These are phyloP conservation scores for Encarsia formosa DNA, from an alignment of 2,888 invertebrate species.

Conservation along the genomic window DNA sequence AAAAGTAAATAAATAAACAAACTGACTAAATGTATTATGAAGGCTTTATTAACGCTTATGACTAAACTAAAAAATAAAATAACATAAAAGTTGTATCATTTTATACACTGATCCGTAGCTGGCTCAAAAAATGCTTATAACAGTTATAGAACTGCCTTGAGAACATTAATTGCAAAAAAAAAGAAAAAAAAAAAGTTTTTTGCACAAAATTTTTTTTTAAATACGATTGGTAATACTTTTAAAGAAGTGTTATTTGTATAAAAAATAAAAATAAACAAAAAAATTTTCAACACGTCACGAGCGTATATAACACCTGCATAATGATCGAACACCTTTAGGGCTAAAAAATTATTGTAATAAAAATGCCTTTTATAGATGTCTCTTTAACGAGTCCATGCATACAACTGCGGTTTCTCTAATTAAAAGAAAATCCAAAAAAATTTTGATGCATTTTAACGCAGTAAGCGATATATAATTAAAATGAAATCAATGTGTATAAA, in stretches of 20 bases:
- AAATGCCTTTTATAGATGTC: conserved; percentile 26
- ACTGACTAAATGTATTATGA: conserved; percentile 19
- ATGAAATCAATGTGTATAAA: too few relatives aligned
- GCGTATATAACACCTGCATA: conserved; percentile 27
- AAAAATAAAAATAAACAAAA: too few relatives aligned
- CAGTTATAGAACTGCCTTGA: conserved; percentile 23
- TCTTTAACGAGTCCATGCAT: conserved; percentile 25
- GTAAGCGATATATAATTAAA: conserved; percentile 6
- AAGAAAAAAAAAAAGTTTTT: conserved; percentile 22
- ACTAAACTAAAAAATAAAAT: conserved; percentile 14
- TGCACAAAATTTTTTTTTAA: conserved; percentile 24
- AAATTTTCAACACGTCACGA: conserved; percentile 19
- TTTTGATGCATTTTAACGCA: conserved; percentile 7
- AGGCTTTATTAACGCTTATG: conserved; percentile 28
- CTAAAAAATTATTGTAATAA: conserved; percentile 26
- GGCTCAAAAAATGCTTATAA: conserved; percentile 13
- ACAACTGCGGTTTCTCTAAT: conserved; percentile 17
- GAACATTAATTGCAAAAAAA: conserved; percentile 11
- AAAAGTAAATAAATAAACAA: too few relatives aligned
- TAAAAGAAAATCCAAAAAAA: conserved; percentile 7
- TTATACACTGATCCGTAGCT: conserved; percentile 17
- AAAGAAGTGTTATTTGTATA: conserved; percentile 27
- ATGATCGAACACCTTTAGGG: conserved; percentile 18
- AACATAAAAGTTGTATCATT: too few relatives aligned
- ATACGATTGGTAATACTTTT: conserved; percentile 7